Percentiles rank a stretch among this genome's conserved stretches.
Evolutionary conservation across 2,113 vertebrate genomes (phyloP).

Genomic region (Spea multiplicata): DNA sequence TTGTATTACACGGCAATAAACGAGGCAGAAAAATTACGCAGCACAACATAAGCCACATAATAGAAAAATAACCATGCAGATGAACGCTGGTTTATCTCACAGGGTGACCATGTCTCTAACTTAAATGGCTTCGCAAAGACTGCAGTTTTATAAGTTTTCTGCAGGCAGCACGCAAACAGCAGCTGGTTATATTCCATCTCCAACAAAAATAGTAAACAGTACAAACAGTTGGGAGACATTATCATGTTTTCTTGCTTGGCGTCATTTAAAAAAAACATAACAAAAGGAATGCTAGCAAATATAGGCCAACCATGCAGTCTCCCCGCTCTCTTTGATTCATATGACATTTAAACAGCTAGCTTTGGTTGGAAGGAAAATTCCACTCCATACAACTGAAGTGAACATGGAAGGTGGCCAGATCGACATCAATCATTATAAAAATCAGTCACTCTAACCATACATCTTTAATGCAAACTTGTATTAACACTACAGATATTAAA

Average conservation of each 20-base stretch:
- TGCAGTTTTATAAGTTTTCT: background rate
- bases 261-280: constrained; percentile 30
- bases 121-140: background rate
- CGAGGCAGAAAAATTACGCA: too few relatives aligned
- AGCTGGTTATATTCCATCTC: constrained; percentile 16
- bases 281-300: constrained; percentile 26
- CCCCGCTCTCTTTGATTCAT: background rate
- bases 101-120: background rate
- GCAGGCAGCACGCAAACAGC: background rate
- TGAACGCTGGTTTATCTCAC: too few relatives aligned
- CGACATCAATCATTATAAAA: too few relatives aligned
- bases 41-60: too few relatives aligned
- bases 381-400: background rate
- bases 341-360: constrained; percentile 31
- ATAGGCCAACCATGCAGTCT: constrained; percentile 25
- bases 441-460: too few relatives aligned
- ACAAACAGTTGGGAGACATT: constrained; percentile 41
- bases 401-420: too few relatives aligned
- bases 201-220: constrained; percentile 30
- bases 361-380: constrained; percentile 34
- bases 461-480: too few relatives aligned
- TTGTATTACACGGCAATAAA: too few relatives aligned
- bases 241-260: constrained; percentile 18
- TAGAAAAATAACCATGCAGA: too few relatives aligned
- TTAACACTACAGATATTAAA: too few relatives aligned